Conservation (phyloP, 2,797 vertebrate genomes). For the Malurus splendens region DNA sequence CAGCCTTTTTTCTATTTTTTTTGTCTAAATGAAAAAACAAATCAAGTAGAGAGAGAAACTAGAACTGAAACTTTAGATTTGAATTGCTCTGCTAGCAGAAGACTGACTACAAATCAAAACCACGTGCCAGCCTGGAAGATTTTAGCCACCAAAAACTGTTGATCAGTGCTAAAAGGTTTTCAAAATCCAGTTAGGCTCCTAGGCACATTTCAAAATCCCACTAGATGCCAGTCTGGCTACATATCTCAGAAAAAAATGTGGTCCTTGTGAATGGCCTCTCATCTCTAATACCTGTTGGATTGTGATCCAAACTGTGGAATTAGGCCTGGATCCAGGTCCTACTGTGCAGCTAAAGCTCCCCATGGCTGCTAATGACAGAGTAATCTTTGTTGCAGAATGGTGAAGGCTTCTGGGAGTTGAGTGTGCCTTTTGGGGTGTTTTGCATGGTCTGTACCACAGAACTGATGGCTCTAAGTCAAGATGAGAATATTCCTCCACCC, state of each 20-base stretch:
- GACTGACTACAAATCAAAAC: constrained; percentile 45
- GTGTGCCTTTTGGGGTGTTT: background rate
- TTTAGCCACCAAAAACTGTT: constrained; percentile 26
- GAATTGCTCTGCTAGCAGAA: background rate
- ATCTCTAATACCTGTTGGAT: constrained; percentile 28
- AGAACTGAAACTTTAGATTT: background rate
- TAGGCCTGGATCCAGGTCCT: constrained; percentile 3
- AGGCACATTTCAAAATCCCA: constrained; percentile 38
- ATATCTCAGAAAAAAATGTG: constrained; percentile 14
- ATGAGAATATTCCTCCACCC: background rate
- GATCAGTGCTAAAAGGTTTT: background rate
- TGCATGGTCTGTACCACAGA: background rate
- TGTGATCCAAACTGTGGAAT: constrained; percentile 4
- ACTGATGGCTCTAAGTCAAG: background rate
- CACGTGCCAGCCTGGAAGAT: constrained; percentile 25
- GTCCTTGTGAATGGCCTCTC: constrained; percentile 4
- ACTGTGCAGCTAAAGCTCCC: background rate
- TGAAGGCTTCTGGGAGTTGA: background rate
- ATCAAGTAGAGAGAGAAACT: background rate
- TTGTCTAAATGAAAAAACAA: background rate
- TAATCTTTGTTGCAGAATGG: background rate
- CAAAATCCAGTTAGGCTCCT: background rate
- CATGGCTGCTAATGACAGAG: background rate
- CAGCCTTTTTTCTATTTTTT: background rate
- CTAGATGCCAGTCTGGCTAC: constrained; percentile 54